phyloP scores from a whole-genome alignment of 2,113 vertebrate genomes.

The Empidonax traillii region DNA sequence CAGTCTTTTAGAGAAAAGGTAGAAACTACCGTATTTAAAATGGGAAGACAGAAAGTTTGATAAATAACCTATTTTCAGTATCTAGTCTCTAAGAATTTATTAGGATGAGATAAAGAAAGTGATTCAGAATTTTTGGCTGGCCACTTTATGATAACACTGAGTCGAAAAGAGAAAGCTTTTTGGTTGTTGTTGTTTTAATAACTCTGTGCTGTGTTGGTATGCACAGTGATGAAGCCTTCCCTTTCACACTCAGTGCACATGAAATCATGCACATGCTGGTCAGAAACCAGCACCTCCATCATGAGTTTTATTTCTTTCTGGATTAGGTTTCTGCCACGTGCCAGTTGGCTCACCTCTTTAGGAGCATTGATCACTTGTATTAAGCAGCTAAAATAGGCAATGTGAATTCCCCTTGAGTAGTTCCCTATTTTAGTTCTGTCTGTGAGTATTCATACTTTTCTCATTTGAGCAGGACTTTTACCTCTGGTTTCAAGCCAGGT shows the following conservation, averaged over 20 bases:
- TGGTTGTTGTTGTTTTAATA: neutral
- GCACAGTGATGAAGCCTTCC: neutral
- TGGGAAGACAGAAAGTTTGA: neutral
- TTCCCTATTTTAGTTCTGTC: neutral
- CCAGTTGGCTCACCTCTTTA: neutral
- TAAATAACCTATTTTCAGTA: neutral
- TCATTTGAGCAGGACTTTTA: neutral
- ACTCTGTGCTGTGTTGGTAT: neutral
- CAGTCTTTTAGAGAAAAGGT: neutral
- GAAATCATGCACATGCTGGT: too few species aligned
- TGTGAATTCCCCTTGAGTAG: neutral
- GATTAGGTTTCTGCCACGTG: neutral
- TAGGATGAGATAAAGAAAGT: neutral
- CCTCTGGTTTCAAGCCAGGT: neutral
- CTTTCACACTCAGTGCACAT: neutral
- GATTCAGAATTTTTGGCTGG: neutral
- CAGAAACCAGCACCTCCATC: neutral
- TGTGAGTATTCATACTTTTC: neutral
- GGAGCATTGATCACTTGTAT: neutral
- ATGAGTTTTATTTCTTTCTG: neutral
- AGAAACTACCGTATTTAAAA: neutral
- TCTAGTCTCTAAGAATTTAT: neutral
- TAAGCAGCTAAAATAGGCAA: neutral
- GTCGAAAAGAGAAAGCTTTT: neutral
- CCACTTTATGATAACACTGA: neutral